Conservation (phyloP, 2,797 vertebrate genomes). For the Cottoperca gobio region DNA sequence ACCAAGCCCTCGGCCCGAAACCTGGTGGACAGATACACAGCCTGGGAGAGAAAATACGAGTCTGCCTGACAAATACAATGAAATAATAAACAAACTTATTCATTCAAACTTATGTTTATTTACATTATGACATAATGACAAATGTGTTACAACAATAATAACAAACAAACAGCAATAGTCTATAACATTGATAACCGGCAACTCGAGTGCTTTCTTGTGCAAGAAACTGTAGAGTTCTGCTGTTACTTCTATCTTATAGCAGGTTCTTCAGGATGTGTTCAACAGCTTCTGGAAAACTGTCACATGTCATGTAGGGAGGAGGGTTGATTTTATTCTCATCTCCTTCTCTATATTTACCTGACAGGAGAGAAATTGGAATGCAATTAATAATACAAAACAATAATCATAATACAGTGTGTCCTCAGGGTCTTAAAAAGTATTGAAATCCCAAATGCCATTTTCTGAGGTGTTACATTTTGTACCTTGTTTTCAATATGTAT, state of each 20-base stretch:
- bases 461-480: too few species aligned
- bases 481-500: too few species aligned
- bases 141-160: too few species aligned
- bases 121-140: not conserved
- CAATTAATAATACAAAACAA: not conserved
- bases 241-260: slow-evolving; percentile 68
- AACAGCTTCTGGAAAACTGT: slow-evolving; percentile 91
- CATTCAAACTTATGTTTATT: too few species aligned
- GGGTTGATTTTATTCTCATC: slow-evolving; percentile 92
- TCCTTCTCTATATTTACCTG: slow-evolving; percentile 94
- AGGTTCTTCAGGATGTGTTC: slow-evolving; percentile 91
- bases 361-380: not conserved
- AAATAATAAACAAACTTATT: not conserved
- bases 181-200: not conserved
- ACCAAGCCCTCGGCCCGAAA: slow-evolving; percentile 92
- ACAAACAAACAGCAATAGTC: not conserved
- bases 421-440: not conserved
- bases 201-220: not conserved
- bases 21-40: slow-evolving; percentile 87
- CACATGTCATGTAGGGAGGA: slow-evolving; percentile 89
- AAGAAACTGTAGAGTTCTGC: rapidly evolving
- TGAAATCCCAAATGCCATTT: not conserved
- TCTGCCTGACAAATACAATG: slow-evolving; percentile 64
- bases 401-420: not conserved
- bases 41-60: slow-evolving; percentile 89